phyloP scores from a whole-genome alignment of 2,888 invertebrate genomes.

The Dicycla oo region DNA sequence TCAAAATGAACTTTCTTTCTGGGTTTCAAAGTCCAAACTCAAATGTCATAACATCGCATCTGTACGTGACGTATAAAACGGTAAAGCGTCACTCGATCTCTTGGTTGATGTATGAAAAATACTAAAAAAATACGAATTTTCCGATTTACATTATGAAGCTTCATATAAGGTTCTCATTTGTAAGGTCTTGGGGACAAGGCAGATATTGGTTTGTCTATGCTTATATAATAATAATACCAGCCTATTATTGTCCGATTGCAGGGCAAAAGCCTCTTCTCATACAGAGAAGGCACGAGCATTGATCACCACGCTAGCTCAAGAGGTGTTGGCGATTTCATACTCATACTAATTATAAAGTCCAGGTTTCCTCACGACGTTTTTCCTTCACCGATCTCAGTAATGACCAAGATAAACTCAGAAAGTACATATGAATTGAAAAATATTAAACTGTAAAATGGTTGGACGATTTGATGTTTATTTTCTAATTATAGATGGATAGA shows the following conservation, averaged over 20 bases:
- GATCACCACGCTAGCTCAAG: too few species aligned
- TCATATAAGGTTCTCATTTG: neutral
- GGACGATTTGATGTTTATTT: neutral
- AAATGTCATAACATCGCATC: neutral
- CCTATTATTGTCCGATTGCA: too few species aligned
- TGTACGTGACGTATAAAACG: conserved; percentile 29
- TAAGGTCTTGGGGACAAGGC: neutral
- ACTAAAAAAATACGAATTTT: neutral
- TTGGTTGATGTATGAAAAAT: neutral
- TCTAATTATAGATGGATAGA: neutral
- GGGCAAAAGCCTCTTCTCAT: too few species aligned
- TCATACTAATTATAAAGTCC: too few species aligned
- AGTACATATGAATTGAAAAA: too few species aligned
- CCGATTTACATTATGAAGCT: neutral
- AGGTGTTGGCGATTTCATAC: too few species aligned
- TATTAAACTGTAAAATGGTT: neutral
- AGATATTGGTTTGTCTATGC: neutral
- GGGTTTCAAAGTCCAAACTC: neutral
- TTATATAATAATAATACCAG: too few species aligned
- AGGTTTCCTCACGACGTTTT: too few species aligned
- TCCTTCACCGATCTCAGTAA: too few species aligned
- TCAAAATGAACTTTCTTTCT: neutral
- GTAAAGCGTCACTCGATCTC: neutral
- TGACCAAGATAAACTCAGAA: too few species aligned
- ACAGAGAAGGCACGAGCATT: too few species aligned